These are phyloP conservation scores for Enteromius viviparus DNA, from an alignment of 2,797 vertebrate genomes.

Conservation along the genomic window DNA sequence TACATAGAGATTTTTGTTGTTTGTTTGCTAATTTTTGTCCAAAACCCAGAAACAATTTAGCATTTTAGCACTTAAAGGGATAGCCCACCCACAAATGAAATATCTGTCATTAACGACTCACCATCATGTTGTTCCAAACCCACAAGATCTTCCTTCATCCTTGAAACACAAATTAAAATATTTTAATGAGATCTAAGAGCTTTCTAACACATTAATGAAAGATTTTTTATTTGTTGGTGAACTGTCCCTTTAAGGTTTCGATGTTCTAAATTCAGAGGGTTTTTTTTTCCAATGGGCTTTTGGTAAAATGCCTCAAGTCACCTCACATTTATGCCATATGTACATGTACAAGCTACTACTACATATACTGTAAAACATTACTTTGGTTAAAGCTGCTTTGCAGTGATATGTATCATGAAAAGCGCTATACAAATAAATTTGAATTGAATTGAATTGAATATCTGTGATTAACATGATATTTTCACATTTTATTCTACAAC, in stretches of 20 bases:
- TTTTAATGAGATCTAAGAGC: not conserved
- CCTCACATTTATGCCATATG: too few species aligned
- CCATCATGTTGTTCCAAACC: not conserved
- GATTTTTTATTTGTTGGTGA: not conserved
- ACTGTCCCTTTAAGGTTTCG: not conserved
- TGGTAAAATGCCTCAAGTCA: not conserved
- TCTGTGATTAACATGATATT: not conserved
- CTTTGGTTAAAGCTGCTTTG: too few species aligned
- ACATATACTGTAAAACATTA: too few species aligned
- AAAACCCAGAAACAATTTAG: not conserved
- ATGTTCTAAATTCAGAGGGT: not conserved
- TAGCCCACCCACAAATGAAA: not conserved
- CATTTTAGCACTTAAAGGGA: not conserved
- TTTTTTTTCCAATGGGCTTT: not conserved
- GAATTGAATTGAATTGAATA: not conserved
- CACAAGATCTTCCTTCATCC: not conserved
- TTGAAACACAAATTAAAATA: not conserved
- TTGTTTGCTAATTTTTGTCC: not conserved
- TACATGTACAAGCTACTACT: too few species aligned
- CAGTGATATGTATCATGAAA: too few species aligned
- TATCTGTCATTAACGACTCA: not conserved
- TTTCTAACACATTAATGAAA: not conserved
- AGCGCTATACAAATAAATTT: too few species aligned
- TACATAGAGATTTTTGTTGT: not conserved
- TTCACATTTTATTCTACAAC: not conserved